Evolutionary conservation across 2,797 vertebrate species (phyloP), one percentile per base, ranked within the genome.

Genomic region (Dermochelys coriacea): DNA sequence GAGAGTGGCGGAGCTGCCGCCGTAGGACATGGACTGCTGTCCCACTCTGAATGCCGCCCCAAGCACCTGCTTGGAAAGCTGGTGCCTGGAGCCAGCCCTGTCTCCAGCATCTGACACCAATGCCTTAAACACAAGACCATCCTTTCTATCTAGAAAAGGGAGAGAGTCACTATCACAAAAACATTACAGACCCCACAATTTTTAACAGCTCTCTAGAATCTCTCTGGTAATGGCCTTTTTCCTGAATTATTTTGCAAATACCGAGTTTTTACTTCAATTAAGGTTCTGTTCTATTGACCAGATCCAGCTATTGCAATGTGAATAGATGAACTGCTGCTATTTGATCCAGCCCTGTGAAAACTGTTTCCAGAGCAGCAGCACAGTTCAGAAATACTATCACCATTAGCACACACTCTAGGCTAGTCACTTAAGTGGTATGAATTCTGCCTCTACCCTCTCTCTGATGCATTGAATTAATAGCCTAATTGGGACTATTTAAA

Each of bases 401-500:
- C 61, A 49, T 51, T 68, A 78, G 8, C 12, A 34, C 15, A 3
- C 27, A 82, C 25, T 45, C 14, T n/a, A 68, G 21, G n/a, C n/a
- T 68, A 21, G 29, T 21, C 18, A 37, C 64, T 68, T 37, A 41
- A 8, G 9, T 0, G 5, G 8, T 74, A 29, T 37, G 25, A 74
- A 21, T 54, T 79, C 80, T 91, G 8, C 5, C n/a, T 82, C 54
- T 77, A 16, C 5, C 3, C 5, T 16, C 10, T 64, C 12, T 64
- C 34, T 37, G 34, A 27, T 19, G 8, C 89, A 45, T 88, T 88
- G 91, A 93, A 84, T 71, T 37, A 92, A 57, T 21, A 59, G 47
- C 55, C 86, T 94, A 96, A 87, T 92, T 97, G 93, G 92, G 93
- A 94, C 61, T 88, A 89, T 89, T 97, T 97, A 95, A 74, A 92